Evolutionary conservation across 2,797 vertebrate species (phyloP).

Genomic region (Oreochromis grahami): DNA sequence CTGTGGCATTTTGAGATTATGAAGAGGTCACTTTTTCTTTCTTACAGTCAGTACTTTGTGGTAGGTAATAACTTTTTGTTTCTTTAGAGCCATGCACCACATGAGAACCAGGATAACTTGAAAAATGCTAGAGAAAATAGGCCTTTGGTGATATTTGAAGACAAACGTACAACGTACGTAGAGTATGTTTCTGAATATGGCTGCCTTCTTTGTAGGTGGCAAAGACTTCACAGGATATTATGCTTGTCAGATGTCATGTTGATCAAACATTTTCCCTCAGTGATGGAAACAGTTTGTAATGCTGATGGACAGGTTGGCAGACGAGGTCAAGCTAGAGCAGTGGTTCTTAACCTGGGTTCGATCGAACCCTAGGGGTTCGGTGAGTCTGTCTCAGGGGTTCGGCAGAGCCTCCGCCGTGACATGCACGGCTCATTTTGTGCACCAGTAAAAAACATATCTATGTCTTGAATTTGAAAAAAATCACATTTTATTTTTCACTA

Average conservation of each 20-base stretch:
- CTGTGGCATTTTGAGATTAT: conserved; percentile 5
- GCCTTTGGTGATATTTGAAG: background rate
- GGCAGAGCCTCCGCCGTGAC: too few relatives aligned
- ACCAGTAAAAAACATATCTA: too few relatives aligned
- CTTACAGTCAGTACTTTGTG: background rate
- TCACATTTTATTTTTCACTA: too few relatives aligned
- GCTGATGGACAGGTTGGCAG: background rate
- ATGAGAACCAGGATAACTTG: background rate
- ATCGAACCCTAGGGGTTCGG: too few relatives aligned
- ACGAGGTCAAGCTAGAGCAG: background rate
- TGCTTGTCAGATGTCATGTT: background rate
- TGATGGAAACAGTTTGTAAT: background rate
- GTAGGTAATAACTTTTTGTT: background rate
- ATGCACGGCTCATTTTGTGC: too few relatives aligned
- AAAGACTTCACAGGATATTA: background rate
- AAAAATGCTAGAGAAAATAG: background rate
- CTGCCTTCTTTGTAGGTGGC: background rate
- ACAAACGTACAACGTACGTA: background rate
- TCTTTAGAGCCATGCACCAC: background rate
- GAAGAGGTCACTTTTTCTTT: background rate
- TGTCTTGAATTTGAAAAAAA: too few relatives aligned
- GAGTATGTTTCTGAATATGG: background rate
- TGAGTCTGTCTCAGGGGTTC: too few relatives aligned
- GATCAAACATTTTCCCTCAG: background rate
- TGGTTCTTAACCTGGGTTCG: too few relatives aligned